Evolutionary conservation across 1,140 invertebrate species (phyloP).

Genomic region (Chironomus striatipennis): DNA sequence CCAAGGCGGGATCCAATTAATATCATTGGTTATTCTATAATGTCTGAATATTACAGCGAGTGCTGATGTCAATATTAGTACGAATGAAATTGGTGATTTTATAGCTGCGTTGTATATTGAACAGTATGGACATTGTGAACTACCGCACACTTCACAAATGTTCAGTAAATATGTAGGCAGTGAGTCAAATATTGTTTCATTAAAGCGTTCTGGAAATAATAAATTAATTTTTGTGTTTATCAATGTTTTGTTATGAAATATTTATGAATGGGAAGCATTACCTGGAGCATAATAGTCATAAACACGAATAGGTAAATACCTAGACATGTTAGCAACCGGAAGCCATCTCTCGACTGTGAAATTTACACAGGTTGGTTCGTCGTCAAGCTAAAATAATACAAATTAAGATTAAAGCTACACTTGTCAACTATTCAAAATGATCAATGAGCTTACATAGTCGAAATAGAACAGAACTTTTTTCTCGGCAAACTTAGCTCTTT

Average conservation of each 20-base stretch:
- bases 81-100: slow-evolving; percentile 28
- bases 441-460: slow-evolving; percentile 64
- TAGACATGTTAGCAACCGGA: slow-evolving; percentile 93
- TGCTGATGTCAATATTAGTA: slow-evolving; percentile 25
- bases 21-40: slow-evolving; percentile 31
- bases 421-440: not conserved
- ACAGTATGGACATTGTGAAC: slow-evolving; percentile 95
- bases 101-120: slow-evolving; percentile 71
- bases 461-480: slow-evolving; percentile 90
- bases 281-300: slow-evolving; percentile 96
- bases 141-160: slow-evolving; percentile 97
- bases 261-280: slow-evolving; percentile 39
- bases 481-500: slow-evolving; percentile 72
- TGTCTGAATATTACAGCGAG: slow-evolving; percentile 24
- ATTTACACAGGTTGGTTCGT: slow-evolving; percentile 76
- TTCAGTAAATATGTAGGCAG: slow-evolving; percentile 80
- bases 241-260: slow-evolving; percentile 18
- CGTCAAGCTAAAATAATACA: slow-evolving; percentile 56
- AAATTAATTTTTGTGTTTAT: slow-evolving; percentile 6
- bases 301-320: slow-evolving; percentile 78
- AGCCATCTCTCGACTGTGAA: slow-evolving; percentile 91
- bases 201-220: slow-evolving; percentile 75
- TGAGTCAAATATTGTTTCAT: slow-evolving; percentile 87
- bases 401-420: not conserved
- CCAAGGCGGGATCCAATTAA: slow-evolving; percentile 25